Base-by-base conservation (phyloP, 2,888 invertebrate species). In the Ochlodes sylvanus region DNA sequence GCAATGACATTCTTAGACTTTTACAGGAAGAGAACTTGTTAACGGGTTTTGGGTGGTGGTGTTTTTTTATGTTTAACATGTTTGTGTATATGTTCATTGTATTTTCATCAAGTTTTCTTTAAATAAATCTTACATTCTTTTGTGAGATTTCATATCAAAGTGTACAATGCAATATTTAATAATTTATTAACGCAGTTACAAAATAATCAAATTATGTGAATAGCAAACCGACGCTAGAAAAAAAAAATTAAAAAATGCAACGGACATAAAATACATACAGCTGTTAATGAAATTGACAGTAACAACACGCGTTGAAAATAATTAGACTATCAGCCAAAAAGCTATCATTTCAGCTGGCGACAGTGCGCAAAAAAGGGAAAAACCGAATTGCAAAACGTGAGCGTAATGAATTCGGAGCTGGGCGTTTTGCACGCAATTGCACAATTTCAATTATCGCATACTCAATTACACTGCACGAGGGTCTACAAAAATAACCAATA, bases 391-490 rank as follows among this genome's bases (percentile, higher is more conserved):
- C 87, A 89, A 87, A 89, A 81, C 68, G 61, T 56, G 82, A 78
- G 80, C 77, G 84, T 92, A 92, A 92, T 92, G 92, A 92, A 91
- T 92, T 90, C 87, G 87, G 87, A 76, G 82, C 82, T 61, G 63
- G 84, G 83, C 82, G 87, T 88, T 91, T 92, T 85, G 92, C 93
- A 94, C 92, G 93, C 93, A 91, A 93, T 93, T 93, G 93, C 93
- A 93, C 93, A 91, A 92, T 93, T 93, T 93, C 94, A 94, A 94
- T 94, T 94, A 94, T 92, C 89, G 84, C 88, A 93, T 93, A 61
- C 62, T 68, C 67, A 68, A 68, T 61, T 68, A 68, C 55, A 68
- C 15, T 56, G 62, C 62, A 56, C 42, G 61, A 62, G 47, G 47
- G 21, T 41, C 15, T 32, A 27, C 44, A 27, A 60, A 60, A 60